Base-by-base conservation (phyloP, 2,888 invertebrate species). In the Margaritifera margaritifera region DNA sequence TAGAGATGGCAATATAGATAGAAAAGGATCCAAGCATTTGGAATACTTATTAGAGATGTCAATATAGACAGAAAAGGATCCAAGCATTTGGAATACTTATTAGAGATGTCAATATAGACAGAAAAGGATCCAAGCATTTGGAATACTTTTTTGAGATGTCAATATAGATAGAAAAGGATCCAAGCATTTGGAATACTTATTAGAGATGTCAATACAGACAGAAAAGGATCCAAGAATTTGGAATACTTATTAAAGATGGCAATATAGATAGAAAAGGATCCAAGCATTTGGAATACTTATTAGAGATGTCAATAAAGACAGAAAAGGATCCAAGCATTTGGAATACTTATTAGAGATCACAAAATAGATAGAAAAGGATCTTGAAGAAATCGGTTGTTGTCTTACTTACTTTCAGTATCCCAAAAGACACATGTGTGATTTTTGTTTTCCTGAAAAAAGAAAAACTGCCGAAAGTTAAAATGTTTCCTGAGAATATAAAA, bases 381-480 rank as follows among this genome's bases (percentile, higher is more conserved):
- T 61, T 22, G 42, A 61, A 20, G 27, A 31, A 31, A 22, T 1
- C 31, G 22, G 18, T 56, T 55, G 15, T 55, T 19, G 31, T 19
- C 51, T 50, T 58, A 75, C 81, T 78, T 74, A 83, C 81, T 74
- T 42, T 69, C 66, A 4, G 61, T 61, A 50, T 86, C 78, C 86
- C 86, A 86, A 72, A 74, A 86, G 3, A 82, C 85, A 71, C 86
- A 86, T 0, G 83, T 83, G 60, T 84, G 81, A 70, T 85, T 83
- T 20, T 60, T 63, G 11, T 69, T 79, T 1, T 71, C 56, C 85
- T 85, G 78, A 63, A 80, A 83, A 51, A 20, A 53, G 57, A 64
- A 65, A 22, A 52, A 22, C 52, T 27, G 31, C 62, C 42, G 1
- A 20, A 25, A 6, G 56, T 19, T 24, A 57, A 56, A 18, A 42